Evolutionary conservation across 2,113 vertebrate genomes (phyloP).

Genomic region (Passerina amoena): DNA sequence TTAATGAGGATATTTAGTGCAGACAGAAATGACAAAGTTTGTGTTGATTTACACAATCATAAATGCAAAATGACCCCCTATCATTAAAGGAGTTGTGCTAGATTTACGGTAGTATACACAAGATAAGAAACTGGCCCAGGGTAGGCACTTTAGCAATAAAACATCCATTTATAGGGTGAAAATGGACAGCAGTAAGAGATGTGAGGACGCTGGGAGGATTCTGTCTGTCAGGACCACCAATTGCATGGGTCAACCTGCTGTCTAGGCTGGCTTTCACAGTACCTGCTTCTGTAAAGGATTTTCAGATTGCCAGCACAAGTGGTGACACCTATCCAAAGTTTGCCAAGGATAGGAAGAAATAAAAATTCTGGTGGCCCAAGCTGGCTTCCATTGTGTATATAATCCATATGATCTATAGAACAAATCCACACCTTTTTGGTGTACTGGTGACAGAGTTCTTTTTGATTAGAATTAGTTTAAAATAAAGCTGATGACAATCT

Average conservation of each 20-base stretch:
- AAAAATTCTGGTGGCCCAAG: not conserved
- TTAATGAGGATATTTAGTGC: not conserved
- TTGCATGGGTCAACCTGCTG: not conserved
- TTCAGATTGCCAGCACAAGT: fast-evolving
- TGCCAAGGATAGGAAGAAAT: not conserved
- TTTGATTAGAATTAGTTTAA: not conserved
- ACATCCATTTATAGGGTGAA: not conserved
- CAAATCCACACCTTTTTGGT: not conserved
- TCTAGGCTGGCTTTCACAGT: not conserved
- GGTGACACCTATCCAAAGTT: not conserved
- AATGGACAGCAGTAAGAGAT: not conserved
- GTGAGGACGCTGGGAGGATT: not conserved
- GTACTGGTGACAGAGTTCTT: not conserved
- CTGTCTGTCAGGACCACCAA: not conserved
- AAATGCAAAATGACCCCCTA: not conserved
- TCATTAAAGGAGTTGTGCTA: not conserved
- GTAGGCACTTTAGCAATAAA: not conserved
- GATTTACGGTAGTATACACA: not conserved
- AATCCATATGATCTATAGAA: not conserved
- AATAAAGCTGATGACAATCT: not conserved
- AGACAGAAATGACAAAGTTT: not conserved
- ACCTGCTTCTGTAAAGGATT: not conserved
- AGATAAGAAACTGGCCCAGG: not conserved
- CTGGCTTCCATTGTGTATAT: not conserved
- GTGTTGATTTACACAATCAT: not conserved